These are phyloP conservation scores for Protosalanx chinensis DNA, from an alignment of 2,797 vertebrate species.

Conservation along the genomic window DNA sequence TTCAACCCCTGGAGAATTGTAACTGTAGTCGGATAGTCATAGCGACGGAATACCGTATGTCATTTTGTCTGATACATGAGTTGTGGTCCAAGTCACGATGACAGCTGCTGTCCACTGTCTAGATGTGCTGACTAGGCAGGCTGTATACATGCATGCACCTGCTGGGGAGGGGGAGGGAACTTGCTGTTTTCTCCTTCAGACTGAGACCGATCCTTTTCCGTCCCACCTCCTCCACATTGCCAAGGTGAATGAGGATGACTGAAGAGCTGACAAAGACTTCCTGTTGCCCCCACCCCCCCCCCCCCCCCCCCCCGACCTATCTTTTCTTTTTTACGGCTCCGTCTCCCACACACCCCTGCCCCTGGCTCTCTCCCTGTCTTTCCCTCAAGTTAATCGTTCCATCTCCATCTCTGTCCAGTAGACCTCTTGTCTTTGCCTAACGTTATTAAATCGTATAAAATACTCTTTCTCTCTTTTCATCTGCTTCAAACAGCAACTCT, in stretches of 20 bases:
- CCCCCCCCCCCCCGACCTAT: neutral
- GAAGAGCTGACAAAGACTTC: slow-evolving; percentile 14
- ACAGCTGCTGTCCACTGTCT: neutral
- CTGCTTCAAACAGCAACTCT: neutral
- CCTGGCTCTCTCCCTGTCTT: neutral
- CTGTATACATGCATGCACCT: slow-evolving; percentile 1
- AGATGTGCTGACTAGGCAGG: slow-evolving; percentile 5
- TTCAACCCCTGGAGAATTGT: no score
- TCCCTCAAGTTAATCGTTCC: neutral
- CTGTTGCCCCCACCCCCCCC: neutral
- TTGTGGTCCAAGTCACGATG: slow-evolving; percentile 6
- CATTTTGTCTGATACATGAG: neutral
- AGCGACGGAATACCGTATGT: neutral
- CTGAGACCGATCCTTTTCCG: neutral
- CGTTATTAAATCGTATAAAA: neutral
- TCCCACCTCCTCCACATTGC: slow-evolving; percentile 14
- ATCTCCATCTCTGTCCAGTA: neutral
- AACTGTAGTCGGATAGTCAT: no score
- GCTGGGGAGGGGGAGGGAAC: neutral
- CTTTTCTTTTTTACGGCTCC: neutral
- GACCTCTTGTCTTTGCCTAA: no score
- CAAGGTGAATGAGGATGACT: slow-evolving; percentile 21
- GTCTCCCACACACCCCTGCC: neutral
- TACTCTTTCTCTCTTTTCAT: neutral
- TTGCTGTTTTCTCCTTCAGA: slow-evolving; percentile 3